Base-by-base conservation (phyloP, 2,888 invertebrate genomes). In the Troilus luridus region DNA sequence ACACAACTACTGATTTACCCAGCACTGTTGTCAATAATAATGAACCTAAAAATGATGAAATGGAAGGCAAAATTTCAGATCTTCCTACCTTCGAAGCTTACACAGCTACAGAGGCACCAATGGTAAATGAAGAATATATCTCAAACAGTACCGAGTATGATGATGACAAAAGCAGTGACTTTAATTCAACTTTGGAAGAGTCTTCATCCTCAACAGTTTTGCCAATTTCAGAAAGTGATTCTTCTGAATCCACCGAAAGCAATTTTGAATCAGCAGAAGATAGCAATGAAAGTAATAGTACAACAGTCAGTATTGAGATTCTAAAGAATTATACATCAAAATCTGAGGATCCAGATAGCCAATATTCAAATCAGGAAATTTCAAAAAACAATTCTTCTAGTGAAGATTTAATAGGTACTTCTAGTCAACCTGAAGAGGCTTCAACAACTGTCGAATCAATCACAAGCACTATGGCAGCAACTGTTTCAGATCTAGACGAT, bases 321-420 rank as follows among this genome's bases (percentile, higher is more conserved):
- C 5, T n/a, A 21, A 58, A 58, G 1, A 85, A 85, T n/a, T 21
- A 85, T 6, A 56, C n/a, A 27, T 59, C 81, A 72, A 54, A 27
- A 77, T 77, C 85, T 27, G 85, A 72, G 9, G 88, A 88, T 88
- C 62, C 90, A 24, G 41, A 59, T 21, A 67, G 88, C 8, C 89
- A 89, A 21, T 21, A 19, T 21, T 59, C 81, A 60, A 88, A 27
- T 60, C 54, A 77, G 56, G 21, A 17, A n/a, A 81, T 81, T 21
- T 41, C 3, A 59, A 88, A 59, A 11, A 58, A 88, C 10, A 27
- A 60, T 41, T 27, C 60, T 59, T 41, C 12, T 11, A 56, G 21
- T 58, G 85, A 85, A 19, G 56, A 58, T n/a, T 85, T 85, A 85
- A 12, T 58, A 17, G n/a, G 12, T 56, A 58, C 21, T 41, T 14